These are phyloP conservation scores for Cyrtorhinus lividipennis DNA, from an alignment of 1,140 invertebrate genomes.

Conservation along the genomic window DNA sequence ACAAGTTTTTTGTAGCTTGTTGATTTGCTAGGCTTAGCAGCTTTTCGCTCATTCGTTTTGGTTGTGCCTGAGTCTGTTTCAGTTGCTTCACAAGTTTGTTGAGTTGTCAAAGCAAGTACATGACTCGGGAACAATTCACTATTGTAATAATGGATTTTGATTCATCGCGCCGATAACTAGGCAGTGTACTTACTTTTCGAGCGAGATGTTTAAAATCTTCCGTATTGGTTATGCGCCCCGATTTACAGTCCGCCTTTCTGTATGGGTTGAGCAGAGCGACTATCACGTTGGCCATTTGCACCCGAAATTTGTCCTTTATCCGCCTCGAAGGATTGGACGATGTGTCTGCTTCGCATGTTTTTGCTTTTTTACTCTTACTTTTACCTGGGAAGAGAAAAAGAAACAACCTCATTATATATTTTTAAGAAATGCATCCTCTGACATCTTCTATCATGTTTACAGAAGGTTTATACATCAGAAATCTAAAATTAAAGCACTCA, in stretches of 20 bases:
- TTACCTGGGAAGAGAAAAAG: not conserved
- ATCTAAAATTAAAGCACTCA: not conserved
- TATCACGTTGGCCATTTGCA: conserved; percentile 77
- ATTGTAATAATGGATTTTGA: too few relatives aligned
- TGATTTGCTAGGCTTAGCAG: too few relatives aligned
- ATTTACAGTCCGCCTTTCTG: conserved; percentile 64
- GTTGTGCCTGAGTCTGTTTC: too few relatives aligned
- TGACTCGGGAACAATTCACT: too few relatives aligned
- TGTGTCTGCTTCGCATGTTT: conserved; percentile 32
- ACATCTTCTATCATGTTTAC: too few relatives aligned
- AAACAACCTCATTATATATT: too few relatives aligned
- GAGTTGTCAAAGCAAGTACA: too few relatives aligned
- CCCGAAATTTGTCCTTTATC: conserved; percentile 77
- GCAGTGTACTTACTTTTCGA: conserved; percentile 76
- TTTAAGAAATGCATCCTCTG: too few relatives aligned
- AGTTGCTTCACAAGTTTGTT: too few relatives aligned
- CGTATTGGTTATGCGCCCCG: conserved; percentile 70
- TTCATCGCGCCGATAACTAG: too few relatives aligned
- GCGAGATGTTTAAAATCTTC: conserved; percentile 94
- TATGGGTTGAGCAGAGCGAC: conserved; percentile 83
- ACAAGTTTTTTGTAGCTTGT: too few relatives aligned
- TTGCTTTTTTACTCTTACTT: conserved; percentile 18
- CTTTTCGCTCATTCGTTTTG: too few relatives aligned
- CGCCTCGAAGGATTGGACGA: conserved; percentile 37
- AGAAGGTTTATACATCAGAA: not conserved